Percentiles rank a stretch among this genome's conserved stretches.
Conservation (phyloP, 1,140 invertebrate species). For the Conus ventricosus region DNA sequence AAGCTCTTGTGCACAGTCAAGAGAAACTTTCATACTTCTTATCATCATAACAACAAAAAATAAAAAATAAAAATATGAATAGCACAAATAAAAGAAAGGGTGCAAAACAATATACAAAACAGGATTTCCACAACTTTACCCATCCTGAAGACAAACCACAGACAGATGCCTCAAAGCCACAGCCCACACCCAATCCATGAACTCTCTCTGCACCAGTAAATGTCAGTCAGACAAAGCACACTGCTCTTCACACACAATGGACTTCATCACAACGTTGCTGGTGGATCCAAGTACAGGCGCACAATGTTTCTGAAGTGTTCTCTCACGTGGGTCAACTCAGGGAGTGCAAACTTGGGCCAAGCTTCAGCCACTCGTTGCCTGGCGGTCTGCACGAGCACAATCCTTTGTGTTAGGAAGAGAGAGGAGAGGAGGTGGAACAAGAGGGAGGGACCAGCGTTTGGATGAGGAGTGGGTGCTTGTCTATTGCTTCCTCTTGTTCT, state of each 20-base stretch:
- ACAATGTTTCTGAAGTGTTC: slow-evolving; percentile 3
- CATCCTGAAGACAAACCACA: slow-evolving; percentile 4
- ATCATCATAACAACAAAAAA: not conserved
- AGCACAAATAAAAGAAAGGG: not conserved
- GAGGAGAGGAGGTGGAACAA: not conserved
- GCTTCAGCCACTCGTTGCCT: not conserved
- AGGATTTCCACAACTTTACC: not conserved
- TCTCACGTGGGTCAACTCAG: not conserved
- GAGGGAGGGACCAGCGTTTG: not conserved
- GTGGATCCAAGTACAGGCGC: not conserved
- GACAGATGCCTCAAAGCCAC: not conserved
- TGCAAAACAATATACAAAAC: not conserved
- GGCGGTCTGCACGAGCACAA: slow-evolving; percentile 36
- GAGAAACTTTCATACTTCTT: not conserved
- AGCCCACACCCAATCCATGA: not conserved
- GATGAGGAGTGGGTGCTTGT: slow-evolving; percentile 2
- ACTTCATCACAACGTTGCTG: not conserved
- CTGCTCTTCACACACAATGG: slow-evolving; percentile 1
- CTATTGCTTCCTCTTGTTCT: slow-evolving; percentile 12
- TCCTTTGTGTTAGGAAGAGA: slow-evolving; percentile 4
- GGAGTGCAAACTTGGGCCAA: not conserved
- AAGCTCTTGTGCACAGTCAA: not conserved
- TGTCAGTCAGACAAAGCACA: slow-evolving; percentile 17
- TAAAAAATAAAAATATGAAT: not conserved
- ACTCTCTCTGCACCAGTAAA: not conserved